These are phyloP conservation scores for Spilogale gracilis DNA, from an alignment of 2,113 vertebrate species.

Conservation along the genomic window DNA sequence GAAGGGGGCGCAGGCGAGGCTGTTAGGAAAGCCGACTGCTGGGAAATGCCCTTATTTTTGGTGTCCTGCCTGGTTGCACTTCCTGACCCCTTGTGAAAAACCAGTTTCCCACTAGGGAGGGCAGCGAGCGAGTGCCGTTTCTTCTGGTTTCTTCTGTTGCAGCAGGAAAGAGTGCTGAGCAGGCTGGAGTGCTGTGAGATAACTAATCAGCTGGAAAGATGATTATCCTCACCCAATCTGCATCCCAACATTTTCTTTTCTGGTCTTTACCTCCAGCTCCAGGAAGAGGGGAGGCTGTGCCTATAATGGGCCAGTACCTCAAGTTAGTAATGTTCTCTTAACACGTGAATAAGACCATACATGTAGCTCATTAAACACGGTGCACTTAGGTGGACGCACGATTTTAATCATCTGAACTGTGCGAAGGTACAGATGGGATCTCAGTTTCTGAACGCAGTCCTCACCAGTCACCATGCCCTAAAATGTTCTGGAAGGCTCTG, in stretches of 20 bases:
- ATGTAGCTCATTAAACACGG: background rate
- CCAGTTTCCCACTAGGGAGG: background rate
- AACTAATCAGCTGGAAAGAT: background rate
- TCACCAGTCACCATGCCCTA: accelerated
- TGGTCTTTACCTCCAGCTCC: background rate
- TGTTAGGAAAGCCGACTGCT: background rate
- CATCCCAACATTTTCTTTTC: background rate
- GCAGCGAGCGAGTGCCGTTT: background rate
- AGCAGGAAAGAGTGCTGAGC: background rate
- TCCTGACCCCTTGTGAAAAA: conserved; percentile 45
- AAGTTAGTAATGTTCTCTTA: background rate
- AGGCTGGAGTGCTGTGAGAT: background rate
- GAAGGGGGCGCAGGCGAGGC: background rate
- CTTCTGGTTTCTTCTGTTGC: conserved; percentile 62
- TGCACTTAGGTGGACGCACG: accelerated
- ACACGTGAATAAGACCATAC: accelerated
- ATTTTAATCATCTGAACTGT: background rate
- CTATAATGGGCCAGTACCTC: background rate
- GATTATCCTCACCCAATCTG: background rate
- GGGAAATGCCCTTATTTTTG: conserved; percentile 38
- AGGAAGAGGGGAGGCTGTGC: background rate
- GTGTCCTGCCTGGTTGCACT: conserved; percentile 47
- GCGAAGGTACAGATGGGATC: no score
- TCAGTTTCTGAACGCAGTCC: background rate
- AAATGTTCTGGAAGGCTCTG: accelerated